Conservation (phyloP, 2,797 vertebrate species). For the Melanotaenia nigrans region DNA sequence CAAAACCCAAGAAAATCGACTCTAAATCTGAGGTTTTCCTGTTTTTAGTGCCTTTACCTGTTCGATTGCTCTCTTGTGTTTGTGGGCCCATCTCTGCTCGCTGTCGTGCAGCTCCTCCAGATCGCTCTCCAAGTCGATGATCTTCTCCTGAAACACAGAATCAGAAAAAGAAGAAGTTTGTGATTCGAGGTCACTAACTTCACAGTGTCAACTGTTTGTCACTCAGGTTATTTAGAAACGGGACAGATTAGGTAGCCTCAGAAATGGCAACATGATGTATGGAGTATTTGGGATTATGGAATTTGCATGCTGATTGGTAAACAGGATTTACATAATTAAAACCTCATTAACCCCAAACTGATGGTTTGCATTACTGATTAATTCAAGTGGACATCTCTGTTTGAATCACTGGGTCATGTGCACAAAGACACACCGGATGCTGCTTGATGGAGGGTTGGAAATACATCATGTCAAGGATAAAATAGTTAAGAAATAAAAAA, state of each 20-base stretch:
- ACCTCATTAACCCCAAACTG: slow-evolving; percentile 64
- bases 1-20: not conserved
- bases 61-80: slow-evolving; percentile 81
- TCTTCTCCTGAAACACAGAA: slow-evolving; percentile 73
- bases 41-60: slow-evolving; percentile 67
- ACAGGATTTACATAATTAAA: slow-evolving; percentile 72
- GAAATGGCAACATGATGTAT: slow-evolving; percentile 44
- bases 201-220: not conserved
- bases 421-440: not conserved
- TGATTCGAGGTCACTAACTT: slow-evolving; percentile 30
- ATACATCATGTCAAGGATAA: not conserved
- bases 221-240: slow-evolving; percentile 25
- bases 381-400: slow-evolving; percentile 60
- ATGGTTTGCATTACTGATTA: slow-evolving; percentile 52
- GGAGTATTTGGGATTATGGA: slow-evolving; percentile 50
- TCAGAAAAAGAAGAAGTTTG: not conserved
- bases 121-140: slow-evolving; percentile 82
- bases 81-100: slow-evolving; percentile 79
- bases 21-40: not conserved
- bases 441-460: not conserved
- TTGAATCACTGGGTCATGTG: slow-evolving; percentile 38
- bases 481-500: not conserved
- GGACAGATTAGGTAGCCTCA: slow-evolving; percentile 44
- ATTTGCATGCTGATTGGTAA: slow-evolving; percentile 45
- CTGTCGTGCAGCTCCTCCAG: slow-evolving; percentile 83